phyloP scores from a whole-genome alignment of 2,797 vertebrate species.

The Leptatherina wallacei region DNA sequence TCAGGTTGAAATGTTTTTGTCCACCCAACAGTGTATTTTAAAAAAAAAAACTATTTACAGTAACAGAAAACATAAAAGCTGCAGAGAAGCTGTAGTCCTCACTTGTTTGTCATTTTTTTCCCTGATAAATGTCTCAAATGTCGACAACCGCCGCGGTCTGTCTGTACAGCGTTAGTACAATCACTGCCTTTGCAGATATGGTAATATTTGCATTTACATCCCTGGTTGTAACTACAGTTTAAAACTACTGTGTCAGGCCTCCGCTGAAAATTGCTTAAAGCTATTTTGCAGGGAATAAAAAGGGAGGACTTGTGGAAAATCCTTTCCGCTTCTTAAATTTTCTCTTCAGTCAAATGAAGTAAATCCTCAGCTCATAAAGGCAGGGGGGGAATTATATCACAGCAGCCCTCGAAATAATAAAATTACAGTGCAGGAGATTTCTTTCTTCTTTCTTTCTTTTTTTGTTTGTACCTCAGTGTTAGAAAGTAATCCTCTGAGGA shows the following conservation, averaged over 20 bases:
- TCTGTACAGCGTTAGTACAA: not conserved
- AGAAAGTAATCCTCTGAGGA: constrained; percentile 29
- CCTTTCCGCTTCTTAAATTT: constrained; percentile 32
- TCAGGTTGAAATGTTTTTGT: too few species aligned
- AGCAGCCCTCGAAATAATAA: constrained; percentile 10
- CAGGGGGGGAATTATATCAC: not conserved
- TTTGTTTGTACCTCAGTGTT: constrained; percentile 7
- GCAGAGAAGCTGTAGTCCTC: too few species aligned
- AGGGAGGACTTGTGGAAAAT: constrained; percentile 31
- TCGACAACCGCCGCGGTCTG: not conserved
- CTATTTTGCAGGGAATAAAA: constrained; percentile 31
- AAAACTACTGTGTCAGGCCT: not conserved
- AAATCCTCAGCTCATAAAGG: constrained; percentile 26
- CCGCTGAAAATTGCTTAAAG: constrained; percentile 21
- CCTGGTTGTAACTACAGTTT: not conserved
- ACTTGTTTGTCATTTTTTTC: too few species aligned
- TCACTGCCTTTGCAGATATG: not conserved
- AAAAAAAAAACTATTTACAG: too few species aligned
- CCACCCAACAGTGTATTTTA: too few species aligned
- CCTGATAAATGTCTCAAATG: too few species aligned
- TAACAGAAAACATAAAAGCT: too few species aligned
- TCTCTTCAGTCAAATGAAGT: constrained; percentile 11
- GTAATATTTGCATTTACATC: constrained; percentile 10
- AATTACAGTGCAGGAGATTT: constrained; percentile 12
- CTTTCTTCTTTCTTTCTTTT: not conserved